phyloP scores from a whole-genome alignment of 2,888 invertebrate genomes.

The Ephialtes manifestator region DNA sequence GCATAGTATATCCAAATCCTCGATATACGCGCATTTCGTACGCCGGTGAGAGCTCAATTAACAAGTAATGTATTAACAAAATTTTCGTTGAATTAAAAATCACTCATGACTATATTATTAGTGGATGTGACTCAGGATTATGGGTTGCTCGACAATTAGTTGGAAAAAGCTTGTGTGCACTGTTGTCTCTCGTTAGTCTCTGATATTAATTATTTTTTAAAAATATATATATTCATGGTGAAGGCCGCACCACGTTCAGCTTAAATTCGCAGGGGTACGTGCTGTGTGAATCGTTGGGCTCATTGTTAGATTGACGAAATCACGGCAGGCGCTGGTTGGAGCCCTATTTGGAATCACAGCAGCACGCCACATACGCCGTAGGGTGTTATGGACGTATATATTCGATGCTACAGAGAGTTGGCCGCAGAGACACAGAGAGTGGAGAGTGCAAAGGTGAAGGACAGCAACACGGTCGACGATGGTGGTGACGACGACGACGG shows the following conservation, averaged over 20 bases:
- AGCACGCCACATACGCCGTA: conserved; percentile 80
- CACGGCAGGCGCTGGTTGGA: conserved; percentile 70
- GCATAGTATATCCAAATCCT: conserved; percentile 4
- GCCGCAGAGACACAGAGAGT: conserved; percentile 75
- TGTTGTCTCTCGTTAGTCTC: conserved; percentile 22
- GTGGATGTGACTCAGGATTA: conserved; percentile 5
- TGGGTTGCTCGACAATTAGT: conserved; percentile 30
- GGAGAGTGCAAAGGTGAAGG: conserved; percentile 62
- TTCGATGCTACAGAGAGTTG: conserved; percentile 36
- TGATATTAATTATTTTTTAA: conserved; percentile 29
- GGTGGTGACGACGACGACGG: conserved; percentile 55
- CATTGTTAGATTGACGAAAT: conserved; percentile 81
- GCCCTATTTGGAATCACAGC: conserved; percentile 85
- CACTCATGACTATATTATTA: conserved; percentile 35
- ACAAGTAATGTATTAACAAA: conserved; percentile 29
- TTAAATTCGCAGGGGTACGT: conserved; percentile 65
- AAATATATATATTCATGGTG: conserved; percentile 11
- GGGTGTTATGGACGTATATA: conserved; percentile 73
- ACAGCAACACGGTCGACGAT: conserved; percentile 35
- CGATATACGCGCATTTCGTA: not conserved
- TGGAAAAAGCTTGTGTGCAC: conserved; percentile 8
- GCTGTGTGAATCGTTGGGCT: conserved; percentile 75
- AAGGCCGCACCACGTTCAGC: not conserved
- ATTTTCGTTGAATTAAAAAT: conserved; percentile 38
- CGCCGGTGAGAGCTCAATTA: conserved; percentile 14